Percentiles rank a stretch among this genome's conserved stretches.
phyloP scores from a whole-genome alignment of 2,888 invertebrate species.

The Drosophila lacicola region DNA sequence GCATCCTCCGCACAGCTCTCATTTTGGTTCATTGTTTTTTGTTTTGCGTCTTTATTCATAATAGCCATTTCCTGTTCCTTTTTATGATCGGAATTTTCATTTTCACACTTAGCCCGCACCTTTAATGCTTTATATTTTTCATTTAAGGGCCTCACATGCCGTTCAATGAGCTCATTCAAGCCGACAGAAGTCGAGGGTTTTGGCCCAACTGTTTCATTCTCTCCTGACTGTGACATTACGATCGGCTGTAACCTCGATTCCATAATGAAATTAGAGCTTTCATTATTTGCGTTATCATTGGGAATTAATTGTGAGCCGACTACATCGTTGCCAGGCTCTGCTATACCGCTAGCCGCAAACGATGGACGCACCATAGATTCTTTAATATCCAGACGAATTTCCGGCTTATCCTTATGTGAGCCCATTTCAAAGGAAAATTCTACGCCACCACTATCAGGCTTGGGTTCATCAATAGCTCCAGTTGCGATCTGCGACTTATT shows the following conservation, averaged over 20 bases:
- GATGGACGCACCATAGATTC: constrained; percentile 5
- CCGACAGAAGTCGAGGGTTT: neutral
- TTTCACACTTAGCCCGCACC: constrained; percentile 16
- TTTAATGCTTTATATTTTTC: constrained; percentile 31
- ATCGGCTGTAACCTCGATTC: neutral
- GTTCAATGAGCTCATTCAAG: constrained; percentile 12
- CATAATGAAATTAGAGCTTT: neutral
- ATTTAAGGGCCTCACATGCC: constrained; percentile 9
- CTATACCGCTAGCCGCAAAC: neutral
- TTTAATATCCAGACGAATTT: constrained; percentile 23
- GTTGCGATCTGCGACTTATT: neutral
- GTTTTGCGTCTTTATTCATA: neutral
- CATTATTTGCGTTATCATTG: neutral
- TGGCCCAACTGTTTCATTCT: neutral
- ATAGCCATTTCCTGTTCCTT: neutral
- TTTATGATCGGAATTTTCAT: neutral
- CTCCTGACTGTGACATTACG: neutral
- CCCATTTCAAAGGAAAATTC: constrained; percentile 37
- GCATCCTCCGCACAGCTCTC: neutral
- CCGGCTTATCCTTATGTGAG: constrained; percentile 11
- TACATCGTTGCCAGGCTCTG: neutral
- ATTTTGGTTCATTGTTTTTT: neutral
- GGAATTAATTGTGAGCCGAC: neutral
- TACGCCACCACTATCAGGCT: constrained; percentile 4
- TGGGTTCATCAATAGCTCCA: neutral